Conservation (phyloP, 1,140 invertebrate species). For the Thaumetopoea pityocampa region DNA sequence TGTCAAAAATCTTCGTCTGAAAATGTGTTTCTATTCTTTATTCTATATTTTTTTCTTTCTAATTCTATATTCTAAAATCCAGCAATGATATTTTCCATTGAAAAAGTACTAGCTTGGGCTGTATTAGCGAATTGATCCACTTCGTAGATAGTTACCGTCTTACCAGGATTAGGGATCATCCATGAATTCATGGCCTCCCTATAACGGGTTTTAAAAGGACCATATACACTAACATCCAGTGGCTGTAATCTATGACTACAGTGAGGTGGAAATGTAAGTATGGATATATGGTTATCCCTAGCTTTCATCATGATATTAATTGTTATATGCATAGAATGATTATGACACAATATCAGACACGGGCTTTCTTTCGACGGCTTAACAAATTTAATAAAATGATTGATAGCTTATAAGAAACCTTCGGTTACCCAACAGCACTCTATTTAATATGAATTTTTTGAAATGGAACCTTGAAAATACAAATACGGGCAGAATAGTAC, state of each 20-base stretch:
- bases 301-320: slow-evolving; percentile 28
- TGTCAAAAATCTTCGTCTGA: too few relatives aligned
- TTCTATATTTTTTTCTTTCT: too few relatives aligned
- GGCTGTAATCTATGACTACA: slow-evolving; percentile 67
- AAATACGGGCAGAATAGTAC: too few relatives aligned
- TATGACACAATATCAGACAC: slow-evolving; percentile 40
- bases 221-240: slow-evolving; percentile 42
- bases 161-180: slow-evolving; percentile 17
- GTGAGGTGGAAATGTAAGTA: slow-evolving; percentile 68
- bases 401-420: slow-evolving; percentile 33
- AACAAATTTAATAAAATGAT: slow-evolving; percentile 30
- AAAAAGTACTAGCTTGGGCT: too few relatives aligned
- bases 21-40: too few relatives aligned
- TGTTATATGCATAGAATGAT: slow-evolving; percentile 43
- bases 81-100: too few relatives aligned
- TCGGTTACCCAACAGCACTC: too few relatives aligned
- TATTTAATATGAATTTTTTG: too few relatives aligned
- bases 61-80: too few relatives aligned
- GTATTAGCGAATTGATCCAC: too few relatives aligned
- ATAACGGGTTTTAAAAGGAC: slow-evolving; percentile 20
- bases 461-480: too few relatives aligned
- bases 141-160: slow-evolving; percentile 24
- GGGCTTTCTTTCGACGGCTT: slow-evolving; percentile 29
- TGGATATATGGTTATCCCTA: slow-evolving; percentile 29
- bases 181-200: slow-evolving; percentile 5